Evolutionary conservation across 2,888 invertebrate genomes (phyloP).

Genomic region (Mesorhabditis belari): DNA sequence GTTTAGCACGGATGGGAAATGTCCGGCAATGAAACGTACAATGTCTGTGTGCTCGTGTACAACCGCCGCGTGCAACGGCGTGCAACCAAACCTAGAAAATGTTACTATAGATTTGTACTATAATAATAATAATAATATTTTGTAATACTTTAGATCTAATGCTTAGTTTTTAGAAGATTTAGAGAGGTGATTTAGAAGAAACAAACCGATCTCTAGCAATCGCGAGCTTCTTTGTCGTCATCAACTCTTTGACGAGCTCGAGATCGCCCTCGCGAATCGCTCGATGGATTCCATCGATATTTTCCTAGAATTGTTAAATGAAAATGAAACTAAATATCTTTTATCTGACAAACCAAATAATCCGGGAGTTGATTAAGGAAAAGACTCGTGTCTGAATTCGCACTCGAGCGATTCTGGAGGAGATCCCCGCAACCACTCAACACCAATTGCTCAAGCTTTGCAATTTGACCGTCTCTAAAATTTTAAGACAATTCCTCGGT

Average conservation of each 20-base stretch:
- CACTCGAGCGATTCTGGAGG: conserved; percentile 60
- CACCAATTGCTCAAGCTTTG: conserved; percentile 49
- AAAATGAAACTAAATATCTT: not conserved
- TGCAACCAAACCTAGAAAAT: conserved; percentile 40
- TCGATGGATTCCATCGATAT: conserved; percentile 78
- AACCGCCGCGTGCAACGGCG: conserved; percentile 76
- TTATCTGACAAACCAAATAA: conserved; percentile 24
- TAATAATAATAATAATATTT: too few relatives aligned
- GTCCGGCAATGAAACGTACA: conserved; percentile 65
- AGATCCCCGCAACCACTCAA: conserved; percentile 72
- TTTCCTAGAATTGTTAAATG: conserved; percentile 68
- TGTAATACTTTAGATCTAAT: not conserved
- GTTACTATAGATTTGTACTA: too few relatives aligned
- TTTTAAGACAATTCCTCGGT: not conserved
- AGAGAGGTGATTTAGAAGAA: too few relatives aligned
- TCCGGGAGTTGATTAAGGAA: conserved; percentile 40
- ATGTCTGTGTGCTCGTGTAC: conserved; percentile 68
- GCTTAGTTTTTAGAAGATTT: conserved; percentile 63
- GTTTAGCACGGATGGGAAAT: conserved; percentile 72
- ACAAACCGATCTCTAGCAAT: conserved; percentile 69
- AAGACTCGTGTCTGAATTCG: conserved; percentile 39
- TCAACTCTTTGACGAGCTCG: conserved; percentile 70
- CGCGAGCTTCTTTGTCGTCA: conserved; percentile 72
- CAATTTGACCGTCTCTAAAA: conserved; percentile 37
- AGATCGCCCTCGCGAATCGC: conserved; percentile 77